These are phyloP conservation scores for Bergia sp. DNA, from an alignment of 92 coral and sea anemone genomes.

Conservation along the genomic window DNA sequence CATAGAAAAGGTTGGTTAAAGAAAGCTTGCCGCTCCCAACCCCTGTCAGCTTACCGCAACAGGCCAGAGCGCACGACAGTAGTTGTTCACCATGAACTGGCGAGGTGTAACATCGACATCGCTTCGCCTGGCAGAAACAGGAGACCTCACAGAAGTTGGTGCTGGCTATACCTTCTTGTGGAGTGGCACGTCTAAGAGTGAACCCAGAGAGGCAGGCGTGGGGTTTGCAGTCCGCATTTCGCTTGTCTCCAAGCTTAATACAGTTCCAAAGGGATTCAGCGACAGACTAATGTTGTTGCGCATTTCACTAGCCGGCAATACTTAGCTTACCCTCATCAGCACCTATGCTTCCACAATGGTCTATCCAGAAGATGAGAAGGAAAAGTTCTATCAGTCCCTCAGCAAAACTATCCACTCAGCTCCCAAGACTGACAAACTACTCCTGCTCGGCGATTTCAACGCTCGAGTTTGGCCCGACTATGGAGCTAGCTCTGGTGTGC, in stretches of 20 bases:
- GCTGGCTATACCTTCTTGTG: conserved; percentile 56
- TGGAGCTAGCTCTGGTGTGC: neutral
- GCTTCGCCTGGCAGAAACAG: conserved; percentile 45
- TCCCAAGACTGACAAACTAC: conserved; percentile 41
- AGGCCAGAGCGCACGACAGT: conserved; percentile 24
- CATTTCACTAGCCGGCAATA: conserved; percentile 34
- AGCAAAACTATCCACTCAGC: neutral
- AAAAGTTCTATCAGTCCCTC: conserved; percentile 41
- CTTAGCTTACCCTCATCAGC: conserved; percentile 33
- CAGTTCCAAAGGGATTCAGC: conserved; percentile 46
- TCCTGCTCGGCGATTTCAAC: conserved; percentile 49
- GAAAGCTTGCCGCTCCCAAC: neutral
- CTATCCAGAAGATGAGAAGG: conserved; percentile 42
- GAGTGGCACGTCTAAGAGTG: conserved; percentile 29
- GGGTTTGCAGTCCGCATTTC: conserved; percentile 40
- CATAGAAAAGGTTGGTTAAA: neutral
- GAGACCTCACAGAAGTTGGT: conserved; percentile 32
- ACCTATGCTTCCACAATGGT: conserved; percentile 54
- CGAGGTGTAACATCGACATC: conserved; percentile 18
- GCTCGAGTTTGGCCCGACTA: conserved; percentile 34
- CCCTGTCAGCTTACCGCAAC: neutral
- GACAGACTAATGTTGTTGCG: conserved; percentile 54
- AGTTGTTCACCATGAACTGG: conserved; percentile 14
- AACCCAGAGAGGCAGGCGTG: conserved; percentile 48
- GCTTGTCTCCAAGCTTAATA: conserved; percentile 22